phyloP scores from a whole-genome alignment of 2,797 vertebrate genomes.

The Hybognathus amarus region DNA sequence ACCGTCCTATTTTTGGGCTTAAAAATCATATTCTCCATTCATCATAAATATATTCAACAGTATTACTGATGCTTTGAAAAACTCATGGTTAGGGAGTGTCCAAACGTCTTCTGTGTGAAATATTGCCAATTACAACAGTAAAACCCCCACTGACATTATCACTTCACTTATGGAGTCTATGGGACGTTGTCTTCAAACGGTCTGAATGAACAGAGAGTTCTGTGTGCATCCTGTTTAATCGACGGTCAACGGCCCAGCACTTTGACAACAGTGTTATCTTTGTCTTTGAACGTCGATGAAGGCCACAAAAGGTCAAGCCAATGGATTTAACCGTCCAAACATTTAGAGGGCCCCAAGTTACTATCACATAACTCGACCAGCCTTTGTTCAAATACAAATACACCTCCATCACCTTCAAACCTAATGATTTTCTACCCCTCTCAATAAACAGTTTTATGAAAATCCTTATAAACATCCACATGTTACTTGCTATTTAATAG shows the following conservation, averaged over 20 bases:
- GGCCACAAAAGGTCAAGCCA: slow-evolving; percentile 23
- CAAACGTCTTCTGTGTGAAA: slow-evolving; percentile 48
- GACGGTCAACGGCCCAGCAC: slow-evolving; percentile 4
- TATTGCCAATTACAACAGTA: slow-evolving; percentile 66
- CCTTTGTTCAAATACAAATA: slow-evolving; percentile 19
- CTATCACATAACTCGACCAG: slow-evolving; percentile 1
- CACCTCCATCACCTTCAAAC: background rate
- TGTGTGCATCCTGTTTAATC: slow-evolving; percentile 32
- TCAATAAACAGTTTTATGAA: background rate
- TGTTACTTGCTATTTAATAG: background rate
- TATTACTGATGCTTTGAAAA: background rate
- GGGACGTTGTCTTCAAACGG: slow-evolving; percentile 24
- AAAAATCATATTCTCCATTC: too few species aligned
- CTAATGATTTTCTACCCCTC: background rate
- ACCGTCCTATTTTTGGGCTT: too few species aligned
- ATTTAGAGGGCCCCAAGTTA: slow-evolving; percentile 29
- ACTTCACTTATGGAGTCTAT: slow-evolving; percentile 52
- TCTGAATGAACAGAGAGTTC: slow-evolving; percentile 34
- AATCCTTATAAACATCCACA: background rate
- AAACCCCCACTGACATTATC: slow-evolving; percentile 32
- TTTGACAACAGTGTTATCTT: slow-evolving; percentile 46
- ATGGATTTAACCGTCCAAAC: slow-evolving; percentile 42
- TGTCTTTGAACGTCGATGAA: slow-evolving; percentile 41
- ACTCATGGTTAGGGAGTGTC: slow-evolving; percentile 36
- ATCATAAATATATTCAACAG: background rate